phyloP scores from a whole-genome alignment of 2,888 invertebrate species.

The Panzeria rudis region DNA sequence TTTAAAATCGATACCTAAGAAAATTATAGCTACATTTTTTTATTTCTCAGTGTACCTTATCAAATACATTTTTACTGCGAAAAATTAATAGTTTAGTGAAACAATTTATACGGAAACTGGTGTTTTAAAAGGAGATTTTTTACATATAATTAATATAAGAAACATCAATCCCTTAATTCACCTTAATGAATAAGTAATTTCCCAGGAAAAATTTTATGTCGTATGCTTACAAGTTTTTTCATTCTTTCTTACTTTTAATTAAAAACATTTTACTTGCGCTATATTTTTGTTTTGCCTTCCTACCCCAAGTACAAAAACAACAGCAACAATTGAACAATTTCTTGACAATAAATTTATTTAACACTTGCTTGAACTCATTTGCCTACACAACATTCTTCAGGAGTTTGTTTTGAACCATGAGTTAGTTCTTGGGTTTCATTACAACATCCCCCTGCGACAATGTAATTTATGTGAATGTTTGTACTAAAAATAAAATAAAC shows the following conservation, averaged over 20 bases:
- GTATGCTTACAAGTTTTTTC: slow-evolving; percentile 46
- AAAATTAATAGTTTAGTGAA: background rate
- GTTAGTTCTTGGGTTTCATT: slow-evolving; percentile 23
- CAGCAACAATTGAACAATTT: slow-evolving; percentile 39
- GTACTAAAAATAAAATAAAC: slow-evolving; percentile 80
- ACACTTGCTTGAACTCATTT: slow-evolving; percentile 65
- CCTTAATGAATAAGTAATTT: slow-evolving; percentile 52
- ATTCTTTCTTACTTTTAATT: slow-evolving; percentile 57
- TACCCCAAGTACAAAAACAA: slow-evolving; percentile 4
- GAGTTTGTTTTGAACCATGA: slow-evolving; percentile 11
- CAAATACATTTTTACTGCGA: too few species aligned
- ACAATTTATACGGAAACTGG: background rate
- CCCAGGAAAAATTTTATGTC: slow-evolving; percentile 34
- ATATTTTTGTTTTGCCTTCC: slow-evolving; percentile 38
- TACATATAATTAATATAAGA: background rate
- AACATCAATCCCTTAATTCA: slow-evolving; percentile 6
- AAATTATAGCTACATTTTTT: too few species aligned
- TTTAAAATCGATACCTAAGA: too few species aligned
- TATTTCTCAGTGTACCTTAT: background rate
- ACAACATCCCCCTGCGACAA: slow-evolving; percentile 76
- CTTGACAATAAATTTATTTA: slow-evolving; percentile 67
- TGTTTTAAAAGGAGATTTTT: background rate
- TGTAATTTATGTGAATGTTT: slow-evolving; percentile 79
- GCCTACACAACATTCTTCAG: slow-evolving; percentile 13
- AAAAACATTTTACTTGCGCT: slow-evolving; percentile 56